Evolutionary conservation across 1,140 invertebrate species (phyloP), one percentile per base, ranked within the genome.

Genomic region (Papilio polyxenes): DNA sequence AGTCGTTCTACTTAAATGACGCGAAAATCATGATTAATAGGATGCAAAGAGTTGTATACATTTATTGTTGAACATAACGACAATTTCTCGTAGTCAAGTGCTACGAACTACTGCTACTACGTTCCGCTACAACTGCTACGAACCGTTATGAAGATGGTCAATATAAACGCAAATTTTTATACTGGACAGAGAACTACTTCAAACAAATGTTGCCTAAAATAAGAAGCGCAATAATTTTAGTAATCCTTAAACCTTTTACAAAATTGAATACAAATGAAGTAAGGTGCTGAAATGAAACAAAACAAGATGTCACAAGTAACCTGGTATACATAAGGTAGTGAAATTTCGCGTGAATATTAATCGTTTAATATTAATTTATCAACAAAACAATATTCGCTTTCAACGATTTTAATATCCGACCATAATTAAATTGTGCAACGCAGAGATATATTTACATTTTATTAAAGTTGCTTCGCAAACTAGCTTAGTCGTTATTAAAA

Each of bases 341-440:
- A 72, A 31, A 11, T 31, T 65, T 9, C 11, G 13, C 31, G 23
- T 4, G 2, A 69, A 69, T 72, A 72, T 40, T 72, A 72, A 40
- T 40, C 65, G 31, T 44, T 37, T 72, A 37, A 72, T 72, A 72
- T 37, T 37, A 69, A 69, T 37, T 40, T 37, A 72, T 72, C 15
- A 72, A 72, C 31, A 72, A 72, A 72, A 31, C 65, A 72, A 72
- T 72, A 37, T 72, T 40, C 31, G 11, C 65, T 72, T 72, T 72
- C 65, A 72, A 37, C 11, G 31, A 13, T 72, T 10, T 72, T 72
- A 72, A 72, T 72, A 72, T 37, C 65, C 37, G 65, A 65, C 62
- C 62, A 65, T 72, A 72, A 72, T 72, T 72, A 72, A 65, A 72
- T 37, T 72, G 65, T 72, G 65, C 65, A 72, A 15, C 65, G 65